A percentile compares a stretch with the other conserved stretches of the same genome.
Evolutionary conservation across 2,113 vertebrate genomes (phyloP).

Genomic region (Peromyscus maniculatus): DNA sequence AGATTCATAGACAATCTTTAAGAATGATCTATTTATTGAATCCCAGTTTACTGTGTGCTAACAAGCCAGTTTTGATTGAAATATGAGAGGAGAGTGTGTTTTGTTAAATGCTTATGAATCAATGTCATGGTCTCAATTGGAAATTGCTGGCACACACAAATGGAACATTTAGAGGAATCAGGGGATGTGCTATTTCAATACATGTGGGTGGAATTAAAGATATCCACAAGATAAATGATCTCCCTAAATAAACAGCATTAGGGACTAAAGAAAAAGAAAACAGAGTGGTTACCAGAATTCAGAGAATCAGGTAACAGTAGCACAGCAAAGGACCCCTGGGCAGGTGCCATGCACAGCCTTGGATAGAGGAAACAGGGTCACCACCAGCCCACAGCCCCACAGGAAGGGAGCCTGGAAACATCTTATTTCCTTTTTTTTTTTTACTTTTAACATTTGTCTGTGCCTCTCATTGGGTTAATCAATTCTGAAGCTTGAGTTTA

Average conservation of each 20-base stretch:
- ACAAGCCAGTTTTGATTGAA: not conserved
- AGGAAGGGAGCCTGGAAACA: not conserved
- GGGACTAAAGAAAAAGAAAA: not conserved
- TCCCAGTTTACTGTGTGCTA: not conserved
- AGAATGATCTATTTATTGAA: not conserved
- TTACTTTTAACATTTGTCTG: not conserved
- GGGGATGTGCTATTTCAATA: not conserved
- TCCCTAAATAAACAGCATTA: not conserved
- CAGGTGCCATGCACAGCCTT: not conserved
- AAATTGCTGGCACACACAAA: not conserved
- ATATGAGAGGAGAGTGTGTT: not conserved
- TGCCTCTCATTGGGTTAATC: not conserved
- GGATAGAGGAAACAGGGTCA: not conserved
- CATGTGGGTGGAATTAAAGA: not conserved
- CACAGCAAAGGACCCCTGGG: not conserved
- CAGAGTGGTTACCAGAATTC: not conserved
- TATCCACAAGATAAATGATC: not conserved
- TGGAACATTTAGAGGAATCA: constrained; percentile 11
- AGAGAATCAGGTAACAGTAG: not conserved
- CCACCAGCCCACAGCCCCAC: not conserved
- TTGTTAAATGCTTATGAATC: not conserved
- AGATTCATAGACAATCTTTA: not conserved
- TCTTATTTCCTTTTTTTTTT: not conserved
- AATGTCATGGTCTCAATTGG: not conserved
- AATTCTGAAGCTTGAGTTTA: constrained; percentile 1